Evolutionary conservation across 1,140 invertebrate genomes (phyloP).

Genomic region (Acyrthosiphon pisum): DNA sequence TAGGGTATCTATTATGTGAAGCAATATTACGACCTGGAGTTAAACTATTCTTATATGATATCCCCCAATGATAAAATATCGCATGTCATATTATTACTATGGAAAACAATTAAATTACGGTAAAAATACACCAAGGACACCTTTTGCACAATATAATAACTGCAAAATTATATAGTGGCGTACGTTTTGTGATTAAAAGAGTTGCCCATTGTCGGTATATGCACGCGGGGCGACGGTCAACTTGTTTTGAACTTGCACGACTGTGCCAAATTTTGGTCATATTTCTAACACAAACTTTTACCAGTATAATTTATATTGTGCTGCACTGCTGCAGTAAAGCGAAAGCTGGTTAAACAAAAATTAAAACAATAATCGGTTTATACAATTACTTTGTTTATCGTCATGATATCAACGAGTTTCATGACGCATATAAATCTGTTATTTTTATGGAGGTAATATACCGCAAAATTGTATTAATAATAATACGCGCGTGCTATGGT

Average conservation of each 20-base stretch:
- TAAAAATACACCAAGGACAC: not conserved
- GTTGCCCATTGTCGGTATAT: not conserved
- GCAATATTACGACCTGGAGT: not conserved
- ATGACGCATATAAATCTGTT: not conserved
- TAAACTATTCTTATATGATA: not conserved
- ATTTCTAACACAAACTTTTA: not conserved
- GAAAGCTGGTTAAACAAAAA: not conserved
- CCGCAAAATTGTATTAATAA: not conserved
- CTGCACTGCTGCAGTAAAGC: not conserved
- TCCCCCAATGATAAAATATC: not conserved
- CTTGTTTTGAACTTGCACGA: not conserved
- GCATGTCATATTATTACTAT: not conserved
- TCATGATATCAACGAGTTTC: not conserved
- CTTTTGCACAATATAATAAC: not conserved
- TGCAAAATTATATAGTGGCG: not conserved
- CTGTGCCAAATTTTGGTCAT: not conserved
- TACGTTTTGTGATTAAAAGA: not conserved
- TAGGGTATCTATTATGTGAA: not conserved
- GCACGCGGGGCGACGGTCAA: not conserved
- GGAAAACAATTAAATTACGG: not conserved
- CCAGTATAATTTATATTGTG: not conserved
- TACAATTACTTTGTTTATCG: not conserved
- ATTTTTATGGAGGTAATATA: not conserved
- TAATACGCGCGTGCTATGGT: not conserved
- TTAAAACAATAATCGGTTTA: not conserved